Evolutionary conservation across 2,113 vertebrate species (phyloP).

Genomic region (Baryphthengus martii): DNA sequence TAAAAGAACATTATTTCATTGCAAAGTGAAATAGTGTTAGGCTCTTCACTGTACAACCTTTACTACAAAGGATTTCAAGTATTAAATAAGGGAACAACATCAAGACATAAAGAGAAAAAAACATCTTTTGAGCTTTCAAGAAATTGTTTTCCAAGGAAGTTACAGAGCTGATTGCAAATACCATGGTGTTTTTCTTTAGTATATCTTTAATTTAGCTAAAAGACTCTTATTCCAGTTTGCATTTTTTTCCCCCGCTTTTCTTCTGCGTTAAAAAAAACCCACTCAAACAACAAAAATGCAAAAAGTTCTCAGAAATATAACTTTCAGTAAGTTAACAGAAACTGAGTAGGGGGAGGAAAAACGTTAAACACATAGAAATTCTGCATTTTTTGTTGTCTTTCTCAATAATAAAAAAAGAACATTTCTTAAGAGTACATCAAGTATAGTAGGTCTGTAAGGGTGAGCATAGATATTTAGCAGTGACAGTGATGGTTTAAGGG

Average conservation of each 20-base stretch:
- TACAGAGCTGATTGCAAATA: background rate
- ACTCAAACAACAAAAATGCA: background rate
- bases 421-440: background rate
- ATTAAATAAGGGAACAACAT: background rate
- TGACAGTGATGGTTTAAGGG: background rate
- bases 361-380: background rate
- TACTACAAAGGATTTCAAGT: background rate
- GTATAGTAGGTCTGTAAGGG: background rate
- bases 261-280: background rate
- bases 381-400: background rate
- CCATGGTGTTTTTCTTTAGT: background rate
- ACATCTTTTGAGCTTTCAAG: background rate
- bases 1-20: rapidly evolving
- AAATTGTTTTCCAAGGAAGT: background rate
- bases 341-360: background rate
- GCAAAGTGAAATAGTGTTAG: background rate
- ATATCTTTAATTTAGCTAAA: background rate
- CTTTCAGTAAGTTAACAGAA: background rate
- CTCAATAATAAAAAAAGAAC: background rate
- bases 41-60: background rate
- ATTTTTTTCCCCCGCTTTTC: background rate
- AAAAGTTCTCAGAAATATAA: background rate
- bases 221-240: background rate
- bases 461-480: background rate
- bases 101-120: background rate